Base-by-base conservation (phyloP, 2,888 invertebrate species). In the Operophtera brumata region DNA sequence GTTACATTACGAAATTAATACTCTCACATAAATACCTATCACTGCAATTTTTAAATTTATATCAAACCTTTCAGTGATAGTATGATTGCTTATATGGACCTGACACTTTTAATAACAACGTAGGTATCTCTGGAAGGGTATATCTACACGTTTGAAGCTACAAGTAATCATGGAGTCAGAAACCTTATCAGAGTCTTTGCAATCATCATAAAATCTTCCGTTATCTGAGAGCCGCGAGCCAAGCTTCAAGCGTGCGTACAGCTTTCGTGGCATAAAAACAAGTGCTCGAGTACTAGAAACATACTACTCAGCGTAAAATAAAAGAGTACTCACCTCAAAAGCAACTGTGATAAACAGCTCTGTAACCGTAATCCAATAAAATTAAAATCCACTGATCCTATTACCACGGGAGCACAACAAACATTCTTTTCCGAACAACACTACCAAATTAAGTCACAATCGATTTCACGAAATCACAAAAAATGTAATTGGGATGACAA, bases 311-410 rank as follows among this genome's bases (percentile, higher is more conserved):
- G 40, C 44, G 25, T 48, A 55, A 43, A 62, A 56, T 52, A 35
- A 55, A 53, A 4, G 2, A 20, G 58, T 70, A 81, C 88, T 86
- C 70, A 89, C 89, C 86, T 82, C 75, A 78, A 71, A 71, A 73
- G 73, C 73, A 77, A 79, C 74, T 77, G 81, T 77, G 78, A 78
- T 78, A 78, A 80, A 80, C 84, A 84, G 80, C 80, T 77, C n/a
- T n/a, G n/a, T n/a, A 75, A 81, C 80, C 77, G 84, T 87, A 88
- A 88, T 88, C 89, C 88, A 89, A 89, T 88, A 89, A 77, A 78
- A 77, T 65, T 80, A 75, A 73, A 74, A 78, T 80, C 75, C 88
- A 88, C 86, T 83, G 81, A 88, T 88, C 87, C 82, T 86, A 88
- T 86, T 89, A 88, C 73, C 73, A 73, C 69, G 73, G 77, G 78